Evolutionary conservation across 2,888 invertebrate species (phyloP).

Genomic region (Melipona beecheii): DNA sequence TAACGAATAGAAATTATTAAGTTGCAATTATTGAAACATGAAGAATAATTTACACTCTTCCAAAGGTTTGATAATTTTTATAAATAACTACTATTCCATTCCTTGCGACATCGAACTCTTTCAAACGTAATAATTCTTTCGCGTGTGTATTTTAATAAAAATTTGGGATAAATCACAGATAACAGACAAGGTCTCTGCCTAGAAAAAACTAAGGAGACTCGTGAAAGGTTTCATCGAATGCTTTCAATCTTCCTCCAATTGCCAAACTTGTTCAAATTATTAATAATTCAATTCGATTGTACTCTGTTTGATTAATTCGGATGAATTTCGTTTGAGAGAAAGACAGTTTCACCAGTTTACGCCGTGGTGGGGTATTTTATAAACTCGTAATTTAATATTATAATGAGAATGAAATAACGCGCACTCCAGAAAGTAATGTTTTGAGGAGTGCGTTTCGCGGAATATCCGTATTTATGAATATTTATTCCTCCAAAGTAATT

Average conservation of each 20-base stretch:
- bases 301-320: not conserved
- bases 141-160: too few relatives aligned
- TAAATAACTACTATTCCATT: not conserved
- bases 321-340: not conserved
- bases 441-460: not conserved
- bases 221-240: slow-evolving; percentile 8
- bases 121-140: not conserved
- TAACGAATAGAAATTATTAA: too few relatives aligned
- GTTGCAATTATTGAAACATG: not conserved
- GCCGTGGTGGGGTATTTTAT: too few relatives aligned
- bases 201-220: slow-evolving; percentile 36
- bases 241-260: not conserved
- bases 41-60: not conserved
- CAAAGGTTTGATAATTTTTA: not conserved
- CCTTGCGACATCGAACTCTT: not conserved
- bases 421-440: not conserved
- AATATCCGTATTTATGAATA: not conserved
- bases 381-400: too few relatives aligned
- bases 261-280: not conserved
- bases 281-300: not conserved
- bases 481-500: not conserved
- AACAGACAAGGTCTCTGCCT: slow-evolving; percentile 49
- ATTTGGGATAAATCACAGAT: slow-evolving; percentile 5
- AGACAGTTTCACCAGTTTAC: too few relatives aligned
- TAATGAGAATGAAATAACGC: too few relatives aligned